Percentiles rank a stretch among this genome's conserved stretches.
phyloP scores from a whole-genome alignment of 2,888 invertebrate genomes.

The Cheilosia vulpina region DNA sequence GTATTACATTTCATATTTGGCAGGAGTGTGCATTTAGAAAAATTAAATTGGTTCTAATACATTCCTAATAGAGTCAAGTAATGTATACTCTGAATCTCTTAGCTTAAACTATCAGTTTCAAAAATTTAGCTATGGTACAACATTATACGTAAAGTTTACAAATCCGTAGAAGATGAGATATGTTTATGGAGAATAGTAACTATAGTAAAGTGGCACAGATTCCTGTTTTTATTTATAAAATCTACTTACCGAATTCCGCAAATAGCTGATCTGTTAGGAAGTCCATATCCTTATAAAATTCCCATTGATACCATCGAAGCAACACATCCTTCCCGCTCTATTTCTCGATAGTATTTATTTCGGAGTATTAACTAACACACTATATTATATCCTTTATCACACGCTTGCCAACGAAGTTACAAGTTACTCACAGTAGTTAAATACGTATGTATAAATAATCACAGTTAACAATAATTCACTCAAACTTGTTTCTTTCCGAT shows the following conservation, averaged over 20 bases:
- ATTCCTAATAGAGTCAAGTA: no score
- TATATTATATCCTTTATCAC: neutral
- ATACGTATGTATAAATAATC: neutral
- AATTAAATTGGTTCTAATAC: no score
- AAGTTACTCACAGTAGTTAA: neutral
- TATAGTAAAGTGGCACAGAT: no score
- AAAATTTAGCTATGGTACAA: no score
- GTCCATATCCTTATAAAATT: slow-evolving; percentile 81
- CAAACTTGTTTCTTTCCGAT: slow-evolving; percentile 11
- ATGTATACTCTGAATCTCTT: no score
- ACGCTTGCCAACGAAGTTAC: neutral
- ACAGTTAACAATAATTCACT: neutral
- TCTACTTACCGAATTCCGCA: slow-evolving; percentile 82
- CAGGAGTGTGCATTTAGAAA: no score
- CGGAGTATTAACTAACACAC: neutral
- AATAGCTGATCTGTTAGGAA: slow-evolving; percentile 81
- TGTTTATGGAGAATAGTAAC: no score
- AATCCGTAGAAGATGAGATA: no score
- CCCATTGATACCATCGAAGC: slow-evolving; percentile 58
- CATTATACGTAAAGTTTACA: no score
- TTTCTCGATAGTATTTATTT: slow-evolving; percentile 16
- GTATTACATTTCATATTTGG: no score
- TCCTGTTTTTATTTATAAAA: neutral
- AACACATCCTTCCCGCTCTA: slow-evolving; percentile 52
- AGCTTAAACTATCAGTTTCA: no score